Evolutionary conservation across 37 sponge, comb jelly and placozoan genomes (phyloP).

Genomic region (Diacarnus erythraeanus): DNA sequence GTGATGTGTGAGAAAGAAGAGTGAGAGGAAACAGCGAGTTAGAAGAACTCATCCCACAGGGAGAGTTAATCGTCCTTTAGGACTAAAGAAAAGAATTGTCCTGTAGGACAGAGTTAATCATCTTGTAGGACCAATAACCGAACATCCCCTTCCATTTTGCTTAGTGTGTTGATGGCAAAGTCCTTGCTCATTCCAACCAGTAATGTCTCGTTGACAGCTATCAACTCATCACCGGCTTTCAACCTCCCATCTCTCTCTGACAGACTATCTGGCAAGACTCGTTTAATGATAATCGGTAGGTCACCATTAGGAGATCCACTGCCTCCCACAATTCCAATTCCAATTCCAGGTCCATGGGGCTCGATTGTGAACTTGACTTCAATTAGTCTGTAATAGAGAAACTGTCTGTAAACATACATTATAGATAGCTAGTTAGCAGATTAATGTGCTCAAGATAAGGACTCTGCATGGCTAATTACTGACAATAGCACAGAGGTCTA

Average conservation of each 20-base stretch:
- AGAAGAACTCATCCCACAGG: too few relatives aligned
- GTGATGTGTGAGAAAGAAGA: too few relatives aligned
- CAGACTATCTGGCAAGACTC: slow-evolving; percentile 59
- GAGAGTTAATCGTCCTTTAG: too few relatives aligned
- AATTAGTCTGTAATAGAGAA: slow-evolving; percentile 20
- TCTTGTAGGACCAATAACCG: slow-evolving; percentile 58
- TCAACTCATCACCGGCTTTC: slow-evolving; percentile 40
- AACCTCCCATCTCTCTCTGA: slow-evolving; percentile 56
- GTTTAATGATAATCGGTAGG: slow-evolving; percentile 75
- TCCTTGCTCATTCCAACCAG: slow-evolving; percentile 45
- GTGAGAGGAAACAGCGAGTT: not conserved
- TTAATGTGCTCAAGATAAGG: too few relatives aligned
- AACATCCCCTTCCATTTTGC: slow-evolving; percentile 30
- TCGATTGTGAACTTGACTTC: slow-evolving; percentile 38
- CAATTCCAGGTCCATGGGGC: slow-evolving; percentile 51
- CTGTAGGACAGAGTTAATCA: not conserved
- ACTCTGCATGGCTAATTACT: too few relatives aligned
- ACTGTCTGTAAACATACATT: too few relatives aligned
- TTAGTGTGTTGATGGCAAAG: slow-evolving; percentile 41
- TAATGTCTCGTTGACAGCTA: slow-evolving; percentile 55
- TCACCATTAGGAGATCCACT: slow-evolving; percentile 69
- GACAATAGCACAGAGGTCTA: too few relatives aligned
- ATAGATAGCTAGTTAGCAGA: too few relatives aligned
- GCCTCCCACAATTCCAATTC: slow-evolving; percentile 82
- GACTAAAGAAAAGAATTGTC: not conserved